phyloP scores from a whole-genome alignment of 2,888 invertebrate species.

The Patella caerulea region DNA sequence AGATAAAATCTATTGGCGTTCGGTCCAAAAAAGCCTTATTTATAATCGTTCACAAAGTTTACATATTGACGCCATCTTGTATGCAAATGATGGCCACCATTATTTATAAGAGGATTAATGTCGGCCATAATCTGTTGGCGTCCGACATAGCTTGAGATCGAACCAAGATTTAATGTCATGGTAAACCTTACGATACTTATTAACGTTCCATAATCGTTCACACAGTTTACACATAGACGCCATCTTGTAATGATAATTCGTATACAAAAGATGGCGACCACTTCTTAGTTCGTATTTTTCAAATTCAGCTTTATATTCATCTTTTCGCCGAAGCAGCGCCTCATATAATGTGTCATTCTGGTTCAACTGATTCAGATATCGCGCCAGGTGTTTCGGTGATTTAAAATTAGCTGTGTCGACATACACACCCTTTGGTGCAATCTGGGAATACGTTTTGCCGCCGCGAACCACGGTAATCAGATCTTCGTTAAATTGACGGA shows the following conservation, averaged over 20 bases:
- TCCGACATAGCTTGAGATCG: too few relatives aligned
- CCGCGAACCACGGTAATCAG: not conserved
- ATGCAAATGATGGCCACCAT: not conserved
- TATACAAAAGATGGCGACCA: not conserved
- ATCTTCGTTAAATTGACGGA: not conserved
- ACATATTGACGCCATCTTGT: not conserved
- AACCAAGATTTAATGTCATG: conserved; percentile 1
- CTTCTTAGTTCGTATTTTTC: not conserved
- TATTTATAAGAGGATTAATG: not conserved
- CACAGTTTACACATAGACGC: not conserved
- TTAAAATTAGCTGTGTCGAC: not conserved
- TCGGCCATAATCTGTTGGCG: too few relatives aligned
- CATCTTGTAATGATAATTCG: not conserved
- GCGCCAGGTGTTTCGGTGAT: not conserved
- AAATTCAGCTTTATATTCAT: not conserved
- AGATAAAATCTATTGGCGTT: too few relatives aligned
- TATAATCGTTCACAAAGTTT: not conserved
- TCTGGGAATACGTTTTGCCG: not conserved
- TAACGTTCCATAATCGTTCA: not conserved
- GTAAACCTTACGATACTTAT: conserved; percentile 10
- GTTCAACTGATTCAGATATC: not conserved
- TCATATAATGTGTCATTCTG: not conserved
- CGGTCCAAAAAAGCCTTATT: not conserved
- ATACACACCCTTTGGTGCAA: not conserved
- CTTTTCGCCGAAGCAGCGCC: not conserved